A percentile compares a stretch with the other conserved stretches of the same genome.
phyloP scores from a whole-genome alignment of 1,140 invertebrate genomes.

The Eumaeus atala region DNA sequence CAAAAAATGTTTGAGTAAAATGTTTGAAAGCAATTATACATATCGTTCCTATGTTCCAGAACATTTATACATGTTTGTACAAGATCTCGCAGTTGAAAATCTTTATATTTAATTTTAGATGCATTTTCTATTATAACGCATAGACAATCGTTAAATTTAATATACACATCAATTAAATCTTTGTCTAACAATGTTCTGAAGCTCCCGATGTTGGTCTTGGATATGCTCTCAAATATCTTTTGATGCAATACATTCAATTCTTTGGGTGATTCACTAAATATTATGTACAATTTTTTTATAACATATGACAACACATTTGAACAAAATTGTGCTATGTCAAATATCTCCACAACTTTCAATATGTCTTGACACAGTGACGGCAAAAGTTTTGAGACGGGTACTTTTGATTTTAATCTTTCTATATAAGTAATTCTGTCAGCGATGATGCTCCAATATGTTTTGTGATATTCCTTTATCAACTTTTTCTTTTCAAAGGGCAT shows the following conservation, averaged over 20 bases:
- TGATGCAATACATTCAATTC: conserved; percentile 32
- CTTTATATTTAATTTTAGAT: conserved; percentile 32
- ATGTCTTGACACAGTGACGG: conserved; percentile 45
- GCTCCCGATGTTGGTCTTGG: conserved; percentile 27
- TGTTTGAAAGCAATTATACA: conserved; percentile 47
- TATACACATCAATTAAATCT: conserved; percentile 37
- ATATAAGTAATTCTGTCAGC: conserved; percentile 48
- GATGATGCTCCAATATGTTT: no score
- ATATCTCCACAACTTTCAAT: conserved; percentile 41
- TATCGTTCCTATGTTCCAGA: conserved; percentile 32
- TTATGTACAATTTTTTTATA: conserved; percentile 44
- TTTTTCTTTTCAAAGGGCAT: conserved; percentile 50
- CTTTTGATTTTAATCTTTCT: conserved; percentile 42
- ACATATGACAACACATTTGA: conserved; percentile 38
- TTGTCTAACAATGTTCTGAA: conserved; percentile 38
- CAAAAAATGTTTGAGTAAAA: conserved; percentile 48
- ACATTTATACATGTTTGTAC: conserved; percentile 30
- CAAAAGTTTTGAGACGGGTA: conserved; percentile 39
- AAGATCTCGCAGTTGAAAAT: conserved; percentile 27
- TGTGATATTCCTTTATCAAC: conserved; percentile 38
- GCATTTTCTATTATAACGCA: conserved; percentile 46
- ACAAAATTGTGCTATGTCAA: conserved; percentile 43
- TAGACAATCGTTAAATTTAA: conserved; percentile 47
- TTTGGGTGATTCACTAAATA: conserved; percentile 35
- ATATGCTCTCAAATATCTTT: conserved; percentile 40